Evolutionary conservation across 2,797 vertebrate species (phyloP).

Genomic region (Scolopax bukidnonensis): DNA sequence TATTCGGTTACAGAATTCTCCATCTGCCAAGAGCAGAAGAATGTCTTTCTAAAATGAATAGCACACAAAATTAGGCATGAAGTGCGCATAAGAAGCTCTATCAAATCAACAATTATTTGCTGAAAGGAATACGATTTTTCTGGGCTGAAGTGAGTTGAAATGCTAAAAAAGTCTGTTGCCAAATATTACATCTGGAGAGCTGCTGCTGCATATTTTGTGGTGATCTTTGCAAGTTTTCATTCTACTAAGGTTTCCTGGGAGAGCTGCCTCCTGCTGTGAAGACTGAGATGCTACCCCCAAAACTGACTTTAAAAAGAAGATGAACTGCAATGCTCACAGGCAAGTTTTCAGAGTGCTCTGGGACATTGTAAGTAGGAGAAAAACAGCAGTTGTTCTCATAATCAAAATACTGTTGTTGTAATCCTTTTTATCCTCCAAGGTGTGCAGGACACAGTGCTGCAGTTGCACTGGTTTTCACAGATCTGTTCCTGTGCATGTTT

Average conservation of each 20-base stretch:
- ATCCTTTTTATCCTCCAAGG: neutral
- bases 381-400: neutral
- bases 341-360: neutral
- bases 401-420: neutral
- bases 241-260: neutral
- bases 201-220: neutral
- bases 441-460: accelerated
- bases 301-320: neutral
- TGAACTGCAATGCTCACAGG: neutral
- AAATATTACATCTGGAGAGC: neutral
- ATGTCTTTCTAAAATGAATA: constrained; percentile 5
- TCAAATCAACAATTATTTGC: constrained; percentile 5
- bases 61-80: constrained; percentile 20
- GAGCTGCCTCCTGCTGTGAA: neutral
- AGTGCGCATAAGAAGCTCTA: neutral
- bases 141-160: neutral
- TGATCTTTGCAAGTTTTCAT: neutral
- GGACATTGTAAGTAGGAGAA: neutral
- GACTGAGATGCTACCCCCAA: neutral
- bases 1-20: neutral
- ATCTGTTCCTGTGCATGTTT: neutral
- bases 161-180: neutral
- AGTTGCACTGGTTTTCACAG: neutral
- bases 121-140: constrained; percentile 10
- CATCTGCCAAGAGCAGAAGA: constrained; percentile 39